These are phyloP conservation scores for Batillaria attramentaria DNA, from an alignment of 1,140 invertebrate genomes.

Conservation along the genomic window DNA sequence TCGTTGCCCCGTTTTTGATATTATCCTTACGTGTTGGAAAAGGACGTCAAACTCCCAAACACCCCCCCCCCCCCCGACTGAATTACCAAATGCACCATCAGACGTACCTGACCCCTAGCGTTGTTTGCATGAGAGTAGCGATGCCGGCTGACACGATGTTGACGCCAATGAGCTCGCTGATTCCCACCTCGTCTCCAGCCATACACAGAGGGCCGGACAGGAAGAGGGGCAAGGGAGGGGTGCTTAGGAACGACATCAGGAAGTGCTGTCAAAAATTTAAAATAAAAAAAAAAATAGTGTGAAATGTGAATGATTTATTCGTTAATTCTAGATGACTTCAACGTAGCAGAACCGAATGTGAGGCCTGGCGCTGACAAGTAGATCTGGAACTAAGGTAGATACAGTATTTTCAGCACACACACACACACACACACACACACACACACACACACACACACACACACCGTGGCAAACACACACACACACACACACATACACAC, in stretches of 20 bases:
- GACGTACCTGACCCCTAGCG: slow-evolving; percentile 83
- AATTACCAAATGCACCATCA: no score
- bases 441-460: slow-evolving; percentile 15
- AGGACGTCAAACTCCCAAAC: background rate
- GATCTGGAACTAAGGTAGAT: no score
- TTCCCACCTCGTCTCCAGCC: slow-evolving; percentile 74
- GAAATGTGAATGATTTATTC: background rate
- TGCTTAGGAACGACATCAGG: slow-evolving; percentile 76
- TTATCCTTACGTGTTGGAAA: no score
- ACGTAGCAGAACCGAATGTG: background rate
- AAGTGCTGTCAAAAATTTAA: background rate
- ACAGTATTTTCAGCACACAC: no score
- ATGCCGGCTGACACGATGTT: slow-evolving; percentile 90
- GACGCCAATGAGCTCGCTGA: slow-evolving; percentile 82
- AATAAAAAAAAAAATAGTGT: background rate
- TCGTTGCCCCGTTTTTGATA: no score
- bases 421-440: slow-evolving; percentile 17
- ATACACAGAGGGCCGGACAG: slow-evolving; percentile 87
- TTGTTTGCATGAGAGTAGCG: slow-evolving; percentile 85
- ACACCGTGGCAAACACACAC: background rate
- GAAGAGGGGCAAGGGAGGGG: slow-evolving; percentile 88
- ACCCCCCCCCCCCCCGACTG: no score
- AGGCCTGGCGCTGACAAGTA: background rate
- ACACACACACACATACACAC: slow-evolving; percentile 9
- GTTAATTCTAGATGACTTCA: background rate